A percentile compares a stretch with the other conserved stretches of the same genome.
These are phyloP conservation scores for Fulica atra DNA, from an alignment of 2,113 vertebrate genomes.

Conservation along the genomic window DNA sequence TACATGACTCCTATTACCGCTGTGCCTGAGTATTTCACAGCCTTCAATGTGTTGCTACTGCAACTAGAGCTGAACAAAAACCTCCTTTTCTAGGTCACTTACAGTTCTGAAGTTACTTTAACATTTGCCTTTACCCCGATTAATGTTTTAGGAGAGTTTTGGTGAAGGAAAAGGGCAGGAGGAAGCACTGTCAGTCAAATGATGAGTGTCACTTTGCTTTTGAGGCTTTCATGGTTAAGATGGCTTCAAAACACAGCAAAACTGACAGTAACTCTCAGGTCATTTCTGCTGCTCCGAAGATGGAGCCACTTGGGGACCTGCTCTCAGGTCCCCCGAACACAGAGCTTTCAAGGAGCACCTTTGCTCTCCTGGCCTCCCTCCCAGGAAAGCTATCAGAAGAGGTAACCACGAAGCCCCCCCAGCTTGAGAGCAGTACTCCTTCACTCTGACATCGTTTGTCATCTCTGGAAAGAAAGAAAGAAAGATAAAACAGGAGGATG, in stretches of 20 bases:
- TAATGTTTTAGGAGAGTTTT: neutral
- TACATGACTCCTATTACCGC: neutral
- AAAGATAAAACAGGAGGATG: neutral
- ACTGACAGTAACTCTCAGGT: slow-evolving; percentile 25
- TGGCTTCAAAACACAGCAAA: neutral
- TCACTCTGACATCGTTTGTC: neutral
- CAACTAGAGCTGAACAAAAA: slow-evolving; percentile 1
- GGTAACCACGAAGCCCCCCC: neutral
- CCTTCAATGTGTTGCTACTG: neutral
- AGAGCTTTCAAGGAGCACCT: neutral
- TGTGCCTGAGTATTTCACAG: neutral
- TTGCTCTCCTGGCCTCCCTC: neutral
- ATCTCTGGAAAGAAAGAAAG: neutral
- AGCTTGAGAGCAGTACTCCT: neutral
- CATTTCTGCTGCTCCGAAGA: neutral
- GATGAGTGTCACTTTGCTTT: slow-evolving; percentile 20
- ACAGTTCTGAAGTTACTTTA: neutral
- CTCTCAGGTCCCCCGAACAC: neutral
- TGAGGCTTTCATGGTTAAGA: neutral
- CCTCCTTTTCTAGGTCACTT: slow-evolving; percentile 51
- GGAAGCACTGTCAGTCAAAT: neutral
- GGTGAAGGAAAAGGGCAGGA: neutral
- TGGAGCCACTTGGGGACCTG: neutral
- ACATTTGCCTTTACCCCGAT: neutral
- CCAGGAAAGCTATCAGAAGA: neutral